phyloP scores from a whole-genome alignment of 37 sponge, comb jelly and placozoan genomes.

The Geodia barretti region DNA sequence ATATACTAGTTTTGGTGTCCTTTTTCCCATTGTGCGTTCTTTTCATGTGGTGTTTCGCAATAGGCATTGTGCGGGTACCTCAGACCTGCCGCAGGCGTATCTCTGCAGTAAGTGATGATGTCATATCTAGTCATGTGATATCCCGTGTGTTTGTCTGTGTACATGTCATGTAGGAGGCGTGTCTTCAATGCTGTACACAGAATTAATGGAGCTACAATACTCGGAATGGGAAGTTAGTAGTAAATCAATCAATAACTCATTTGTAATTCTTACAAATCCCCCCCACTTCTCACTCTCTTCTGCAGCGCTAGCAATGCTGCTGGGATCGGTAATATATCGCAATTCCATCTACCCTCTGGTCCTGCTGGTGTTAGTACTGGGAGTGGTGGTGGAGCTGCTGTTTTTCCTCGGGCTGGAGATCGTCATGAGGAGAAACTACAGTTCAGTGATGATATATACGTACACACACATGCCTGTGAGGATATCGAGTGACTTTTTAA shows the following conservation, averaged over 20 bases:
- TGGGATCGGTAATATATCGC: slow-evolving; percentile 17
- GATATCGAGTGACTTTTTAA: too few species aligned
- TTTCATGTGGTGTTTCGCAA: too few species aligned
- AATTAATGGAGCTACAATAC: slow-evolving; percentile 7
- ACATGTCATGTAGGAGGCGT: slow-evolving; percentile 15
- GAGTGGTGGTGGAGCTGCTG: background rate
- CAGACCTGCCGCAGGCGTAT: slow-evolving; percentile 1
- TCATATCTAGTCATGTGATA: background rate
- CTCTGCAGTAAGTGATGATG: slow-evolving; percentile 8
- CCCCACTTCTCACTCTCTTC: background rate
- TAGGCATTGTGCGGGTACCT: slow-evolving; percentile 10
- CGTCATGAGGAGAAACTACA: background rate
- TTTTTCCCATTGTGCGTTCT: too few species aligned
- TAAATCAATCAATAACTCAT: background rate
- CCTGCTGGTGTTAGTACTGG: slow-evolving; percentile 2
- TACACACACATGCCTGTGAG: background rate
- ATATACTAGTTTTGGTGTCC: background rate
- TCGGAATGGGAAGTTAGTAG: slow-evolving; percentile 6
- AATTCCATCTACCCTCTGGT: slow-evolving; percentile 5
- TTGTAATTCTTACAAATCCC: background rate
- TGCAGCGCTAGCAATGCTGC: slow-evolving; percentile 19
- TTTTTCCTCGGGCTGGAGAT: slow-evolving; percentile 17
- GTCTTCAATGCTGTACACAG: slow-evolving; percentile 21
- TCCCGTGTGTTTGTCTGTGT: background rate
- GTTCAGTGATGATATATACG: background rate